phyloP scores from a whole-genome alignment of 2,888 invertebrate species.

The Zaprionus lineosus region DNA sequence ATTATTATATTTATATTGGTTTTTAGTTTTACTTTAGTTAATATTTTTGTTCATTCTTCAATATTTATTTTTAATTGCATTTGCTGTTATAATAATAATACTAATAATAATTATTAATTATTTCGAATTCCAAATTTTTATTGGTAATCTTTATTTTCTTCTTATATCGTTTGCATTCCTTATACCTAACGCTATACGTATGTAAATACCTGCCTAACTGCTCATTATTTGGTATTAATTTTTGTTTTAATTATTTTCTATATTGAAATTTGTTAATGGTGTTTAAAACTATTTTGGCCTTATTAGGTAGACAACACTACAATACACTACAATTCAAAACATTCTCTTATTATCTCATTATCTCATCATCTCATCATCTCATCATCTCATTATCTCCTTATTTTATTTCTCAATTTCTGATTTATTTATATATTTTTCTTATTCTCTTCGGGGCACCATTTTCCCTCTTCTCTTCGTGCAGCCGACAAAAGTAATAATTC shows the following conservation, averaged over 20 bases:
- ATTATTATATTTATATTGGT: neutral
- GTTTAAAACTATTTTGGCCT: slow-evolving; percentile 74
- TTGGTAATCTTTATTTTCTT: slow-evolving; percentile 16
- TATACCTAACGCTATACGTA: slow-evolving; percentile 66
- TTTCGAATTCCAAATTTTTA: neutral
- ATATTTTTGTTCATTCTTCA: too few relatives aligned
- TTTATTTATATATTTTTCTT: too few relatives aligned
- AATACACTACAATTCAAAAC: slow-evolving; percentile 51
- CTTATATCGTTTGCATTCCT: too few relatives aligned
- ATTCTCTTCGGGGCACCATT: too few relatives aligned
- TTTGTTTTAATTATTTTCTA: slow-evolving; percentile 45
- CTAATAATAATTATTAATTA: slow-evolving; percentile 28
- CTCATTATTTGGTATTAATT: slow-evolving; percentile 20
- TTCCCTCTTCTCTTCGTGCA: neutral
- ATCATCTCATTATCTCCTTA: neutral
- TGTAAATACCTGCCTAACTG: slow-evolving; percentile 60
- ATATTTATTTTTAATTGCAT: slow-evolving; percentile 55
- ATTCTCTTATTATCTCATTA: slow-evolving; percentile 5
- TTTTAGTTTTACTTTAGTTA: neutral
- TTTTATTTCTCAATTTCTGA: too few relatives aligned
- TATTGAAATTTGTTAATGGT: slow-evolving; percentile 45
- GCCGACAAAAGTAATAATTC: neutral
- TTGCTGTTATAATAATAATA: slow-evolving; percentile 30
- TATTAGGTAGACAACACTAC: slow-evolving; percentile 54
- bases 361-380: neutral